Evolutionary conservation across 2,797 vertebrate genomes (phyloP), one percentile per base, ranked within the genome.

Genomic region (Poeciliopsis presidionis): DNA sequence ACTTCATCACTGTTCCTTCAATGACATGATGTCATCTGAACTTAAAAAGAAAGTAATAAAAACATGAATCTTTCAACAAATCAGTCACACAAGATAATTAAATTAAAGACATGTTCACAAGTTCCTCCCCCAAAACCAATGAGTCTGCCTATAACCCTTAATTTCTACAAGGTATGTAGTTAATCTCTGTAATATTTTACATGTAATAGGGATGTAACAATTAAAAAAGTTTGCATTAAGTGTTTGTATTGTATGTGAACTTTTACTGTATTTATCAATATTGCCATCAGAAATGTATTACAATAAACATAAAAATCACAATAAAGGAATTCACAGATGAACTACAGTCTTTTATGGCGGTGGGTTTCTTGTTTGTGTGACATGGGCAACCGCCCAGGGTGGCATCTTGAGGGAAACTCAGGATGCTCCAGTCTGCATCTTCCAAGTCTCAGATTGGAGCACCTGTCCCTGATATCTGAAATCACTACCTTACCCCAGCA

Each of bases 1-100:
- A 77, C 75, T 78, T 75, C 41, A 70, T 75, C 67, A 61, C 72
- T 72, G 71, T 65, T 77, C 71, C 73, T 74, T 87, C 75, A 78
- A 45, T 75, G 53, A 59, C 72, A 79, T 53, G 73, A 72, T 51
- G 71, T 57, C 61, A n/a, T 84, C 30, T 43, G 33, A 70, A 28
- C 14, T 28, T 61, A 61, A 61, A 61, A 61, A 57, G 9, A 57
- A 61, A 16, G 30, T 30, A 59, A 16, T 59, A 7, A 30, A 61
- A 61, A 61, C 11, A 61, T 18, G 5, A 33, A 33, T 57, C 11
- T 28, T 61, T 61, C 59, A 78, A 36, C 4, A n/a, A 57, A 87
- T 53, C 74, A 57, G 51, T 71, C 33, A 76, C 55, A 73, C 65
- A 72, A 36, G 39, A 8, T 63, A 72, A 41, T 36, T 47, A 14